phyloP scores from a whole-genome alignment of 1,140 invertebrate genomes.

The Zaprionus inermis region DNA sequence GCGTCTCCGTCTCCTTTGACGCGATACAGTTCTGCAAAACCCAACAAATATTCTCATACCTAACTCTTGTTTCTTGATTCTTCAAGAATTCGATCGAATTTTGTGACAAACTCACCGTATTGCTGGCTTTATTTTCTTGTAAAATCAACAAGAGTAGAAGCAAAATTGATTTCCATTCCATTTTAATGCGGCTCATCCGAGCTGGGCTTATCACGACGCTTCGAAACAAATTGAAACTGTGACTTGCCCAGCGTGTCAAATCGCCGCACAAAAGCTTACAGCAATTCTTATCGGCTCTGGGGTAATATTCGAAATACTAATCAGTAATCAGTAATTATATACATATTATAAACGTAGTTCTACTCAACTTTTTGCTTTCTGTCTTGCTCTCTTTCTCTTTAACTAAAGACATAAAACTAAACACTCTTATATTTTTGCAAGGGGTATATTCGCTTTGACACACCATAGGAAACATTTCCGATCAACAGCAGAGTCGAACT shows the following conservation, averaged over 20 bases:
- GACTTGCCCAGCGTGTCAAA: background rate
- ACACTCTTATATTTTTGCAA: no score
- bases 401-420: no score
- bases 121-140: background rate
- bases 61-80: background rate
- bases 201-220: background rate
- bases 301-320: background rate
- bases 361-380: no score
- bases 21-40: background rate
- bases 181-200: background rate
- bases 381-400: no score
- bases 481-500: no score
- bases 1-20: background rate
- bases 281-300: background rate
- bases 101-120: background rate
- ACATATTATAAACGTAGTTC: no score
- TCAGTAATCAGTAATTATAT: background rate
- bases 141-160: background rate
- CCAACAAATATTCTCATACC: background rate
- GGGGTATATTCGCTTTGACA: no score
- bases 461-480: no score
- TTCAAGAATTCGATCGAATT: background rate
- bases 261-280: background rate
- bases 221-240: background rate
- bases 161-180: background rate